These are phyloP conservation scores for Platorchestia sp. DNA, from an alignment of 1,140 invertebrate genomes.

Conservation along the genomic window DNA sequence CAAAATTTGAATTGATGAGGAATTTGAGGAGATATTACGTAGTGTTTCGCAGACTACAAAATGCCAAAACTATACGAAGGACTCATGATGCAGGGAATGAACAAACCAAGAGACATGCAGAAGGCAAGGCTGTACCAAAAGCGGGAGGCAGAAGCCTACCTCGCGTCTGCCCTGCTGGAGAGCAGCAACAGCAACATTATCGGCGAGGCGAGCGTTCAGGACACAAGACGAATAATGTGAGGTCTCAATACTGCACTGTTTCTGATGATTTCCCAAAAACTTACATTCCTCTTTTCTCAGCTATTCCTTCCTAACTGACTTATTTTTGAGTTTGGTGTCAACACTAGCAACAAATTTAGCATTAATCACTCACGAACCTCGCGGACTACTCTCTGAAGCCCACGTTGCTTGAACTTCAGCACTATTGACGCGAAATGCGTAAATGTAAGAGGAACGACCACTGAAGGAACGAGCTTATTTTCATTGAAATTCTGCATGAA, in stretches of 20 bases:
- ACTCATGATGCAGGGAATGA: not conserved
- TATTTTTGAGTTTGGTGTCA: not conserved
- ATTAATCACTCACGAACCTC: not conserved
- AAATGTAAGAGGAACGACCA: not conserved
- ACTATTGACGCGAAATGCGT: not conserved
- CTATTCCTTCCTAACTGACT: not conserved
- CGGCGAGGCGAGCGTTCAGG: not conserved
- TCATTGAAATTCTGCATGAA: not conserved
- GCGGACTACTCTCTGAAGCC: not conserved
- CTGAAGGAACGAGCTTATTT: not conserved
- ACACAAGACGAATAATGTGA: not conserved
- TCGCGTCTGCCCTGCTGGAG: slow-evolving; percentile 33
- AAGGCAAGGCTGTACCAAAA: not conserved
- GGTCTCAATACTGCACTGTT: not conserved
- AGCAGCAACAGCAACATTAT: not conserved
- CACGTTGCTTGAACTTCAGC: not conserved
- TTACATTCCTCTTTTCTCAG: not conserved
- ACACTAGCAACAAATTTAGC: not conserved
- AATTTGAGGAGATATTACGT: not conserved
- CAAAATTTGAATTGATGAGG: not conserved
- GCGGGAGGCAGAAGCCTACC: slow-evolving; percentile 12
- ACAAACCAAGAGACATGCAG: not conserved
- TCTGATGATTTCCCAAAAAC: not conserved
- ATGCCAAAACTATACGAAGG: not conserved
- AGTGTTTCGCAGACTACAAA: not conserved